phyloP scores from a whole-genome alignment of 1,140 invertebrate genomes.

The Sitodiplosis mosellana region DNA sequence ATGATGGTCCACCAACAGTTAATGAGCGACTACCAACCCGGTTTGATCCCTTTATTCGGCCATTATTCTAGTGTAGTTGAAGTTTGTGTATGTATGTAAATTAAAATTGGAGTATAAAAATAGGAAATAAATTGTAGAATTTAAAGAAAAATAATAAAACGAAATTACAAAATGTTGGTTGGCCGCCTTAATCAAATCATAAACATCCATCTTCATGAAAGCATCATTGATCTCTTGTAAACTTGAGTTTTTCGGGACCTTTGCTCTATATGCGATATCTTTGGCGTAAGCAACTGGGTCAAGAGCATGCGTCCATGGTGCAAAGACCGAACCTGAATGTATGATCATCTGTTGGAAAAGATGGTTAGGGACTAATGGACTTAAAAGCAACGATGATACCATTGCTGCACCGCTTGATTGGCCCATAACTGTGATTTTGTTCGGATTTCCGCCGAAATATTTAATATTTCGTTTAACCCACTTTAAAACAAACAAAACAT shows the following conservation, averaged over 20 bases:
- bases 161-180: not conserved
- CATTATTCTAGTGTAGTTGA: too few relatives aligned
- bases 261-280: constrained; percentile 11
- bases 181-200: constrained; percentile 8
- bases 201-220: constrained; percentile 9
- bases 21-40: not conserved
- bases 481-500: constrained; percentile 37
- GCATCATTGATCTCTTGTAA: constrained; percentile 8
- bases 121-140: too few relatives aligned
- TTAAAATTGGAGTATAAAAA: too few relatives aligned
- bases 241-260: constrained; percentile 9
- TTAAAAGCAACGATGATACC: not conserved
- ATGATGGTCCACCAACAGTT: constrained; percentile 11
- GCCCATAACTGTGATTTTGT: constrained; percentile 37
- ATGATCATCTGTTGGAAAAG: constrained; percentile 18
- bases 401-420: constrained; percentile 23
- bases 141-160: not conserved
- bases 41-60: not conserved
- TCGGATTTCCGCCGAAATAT: constrained; percentile 44
- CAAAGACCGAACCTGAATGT: constrained; percentile 21
- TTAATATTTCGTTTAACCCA: constrained; percentile 45
- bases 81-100: too few relatives aligned
- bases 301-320: constrained; percentile 12
- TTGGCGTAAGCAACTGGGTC: constrained; percentile 11
- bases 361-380: not conserved